phyloP scores from a whole-genome alignment of 2,888 invertebrate species.

The Arrhopalites spinosus region DNA sequence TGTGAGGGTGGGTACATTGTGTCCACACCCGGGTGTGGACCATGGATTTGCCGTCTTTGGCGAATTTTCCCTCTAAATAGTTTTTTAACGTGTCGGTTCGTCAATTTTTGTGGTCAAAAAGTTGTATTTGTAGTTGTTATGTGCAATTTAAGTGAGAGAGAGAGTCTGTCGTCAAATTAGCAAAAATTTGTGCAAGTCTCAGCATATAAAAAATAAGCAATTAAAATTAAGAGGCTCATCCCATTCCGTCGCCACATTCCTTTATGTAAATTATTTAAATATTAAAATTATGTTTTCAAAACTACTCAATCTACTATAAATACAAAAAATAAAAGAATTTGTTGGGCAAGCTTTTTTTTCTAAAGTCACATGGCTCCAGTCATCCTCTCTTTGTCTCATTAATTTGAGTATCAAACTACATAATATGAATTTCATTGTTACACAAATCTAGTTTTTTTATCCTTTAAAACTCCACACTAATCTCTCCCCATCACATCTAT shows the following conservation, averaged over 20 bases:
- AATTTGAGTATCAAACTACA: too few species aligned
- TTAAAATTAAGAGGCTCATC: not conserved
- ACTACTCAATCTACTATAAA: too few species aligned
- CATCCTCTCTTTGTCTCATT: too few species aligned
- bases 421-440: too few species aligned
- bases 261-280: too few species aligned
- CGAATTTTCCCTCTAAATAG: not conserved
- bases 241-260: too few species aligned
- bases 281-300: too few species aligned
- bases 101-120: constrained; percentile 2
- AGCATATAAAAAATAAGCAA: not conserved
- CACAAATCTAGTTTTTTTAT: too few species aligned
- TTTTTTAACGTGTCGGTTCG: not conserved
- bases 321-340: not conserved
- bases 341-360: not conserved
- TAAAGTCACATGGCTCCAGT: too few species aligned
- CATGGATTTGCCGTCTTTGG: constrained; percentile 1
- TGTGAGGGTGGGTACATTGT: constrained; percentile 37
- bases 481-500: too few species aligned
- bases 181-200: not conserved
- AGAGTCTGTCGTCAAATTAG: not conserved
- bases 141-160: not conserved
- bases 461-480: too few species aligned
- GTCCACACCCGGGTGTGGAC: constrained; percentile 32
- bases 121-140: not conserved